A percentile compares a stretch with the other conserved stretches of the same genome.
Conservation (phyloP, 1,140 invertebrate species). For the Adelges cooleyi region DNA sequence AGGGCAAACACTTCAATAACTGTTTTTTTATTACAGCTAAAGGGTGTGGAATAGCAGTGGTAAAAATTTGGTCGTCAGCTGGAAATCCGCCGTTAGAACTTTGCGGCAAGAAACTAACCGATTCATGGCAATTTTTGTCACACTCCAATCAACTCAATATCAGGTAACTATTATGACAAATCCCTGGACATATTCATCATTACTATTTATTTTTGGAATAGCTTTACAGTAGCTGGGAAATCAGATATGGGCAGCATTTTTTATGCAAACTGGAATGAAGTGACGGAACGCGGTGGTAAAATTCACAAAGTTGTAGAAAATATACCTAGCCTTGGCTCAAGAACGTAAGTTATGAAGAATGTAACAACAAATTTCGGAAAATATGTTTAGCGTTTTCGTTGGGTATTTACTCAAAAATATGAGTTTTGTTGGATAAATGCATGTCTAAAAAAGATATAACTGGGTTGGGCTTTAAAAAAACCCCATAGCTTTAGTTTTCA, state of each 20-base stretch:
- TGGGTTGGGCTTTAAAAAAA: too few species aligned
- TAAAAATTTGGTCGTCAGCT: conserved; percentile 71
- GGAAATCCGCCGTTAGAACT: conserved; percentile 68
- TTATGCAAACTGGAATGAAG: conserved; percentile 80
- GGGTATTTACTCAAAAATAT: too few species aligned
- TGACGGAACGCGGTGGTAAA: too few species aligned
- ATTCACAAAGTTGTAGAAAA: too few species aligned
- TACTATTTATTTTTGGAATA: conserved; percentile 36
- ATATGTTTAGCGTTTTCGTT: too few species aligned
- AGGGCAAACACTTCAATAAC: background rate
- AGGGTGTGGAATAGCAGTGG: conserved; percentile 77
- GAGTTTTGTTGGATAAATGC: too few species aligned
- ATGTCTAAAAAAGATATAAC: too few species aligned
- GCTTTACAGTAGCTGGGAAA: conserved; percentile 73
- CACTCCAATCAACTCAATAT: conserved; percentile 69
- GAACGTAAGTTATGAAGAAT: too few species aligned
- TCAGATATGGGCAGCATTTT: conserved; percentile 71
- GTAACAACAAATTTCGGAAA: too few species aligned
- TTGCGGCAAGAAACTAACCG: conserved; percentile 68
- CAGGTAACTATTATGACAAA: conserved; percentile 46
- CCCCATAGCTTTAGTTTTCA: too few species aligned
- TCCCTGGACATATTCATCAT: too few species aligned
- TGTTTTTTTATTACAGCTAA: conserved; percentile 45
- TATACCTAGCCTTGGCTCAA: too few species aligned
- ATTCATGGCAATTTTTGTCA: conserved; percentile 72